Base-by-base conservation (phyloP, 2,797 vertebrate genomes). In the Thaleichthys pacificus region DNA sequence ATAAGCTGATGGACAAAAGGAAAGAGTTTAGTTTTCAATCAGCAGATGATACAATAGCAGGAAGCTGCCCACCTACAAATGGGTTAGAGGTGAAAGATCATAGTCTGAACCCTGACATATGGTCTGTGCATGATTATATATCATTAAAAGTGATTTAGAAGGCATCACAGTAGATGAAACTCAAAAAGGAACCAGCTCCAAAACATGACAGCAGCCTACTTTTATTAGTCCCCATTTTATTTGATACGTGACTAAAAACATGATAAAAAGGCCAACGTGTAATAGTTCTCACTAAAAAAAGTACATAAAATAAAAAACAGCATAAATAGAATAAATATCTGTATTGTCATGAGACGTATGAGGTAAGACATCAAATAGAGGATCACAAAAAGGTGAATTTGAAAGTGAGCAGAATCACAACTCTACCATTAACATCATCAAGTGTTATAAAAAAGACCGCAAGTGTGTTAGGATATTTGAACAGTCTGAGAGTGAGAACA, bases 11-110 rank as follows among this genome's bases (percentile, higher is more conserved):
- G 24, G 28, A 67, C 61, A 0, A 71, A 73, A 47, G 69, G 66
- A 51, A 79, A 74, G 12, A 19, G 17, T 21, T 60, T 24, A 26
- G 21, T 21, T 61, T 63, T 71, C 57, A 8, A 49, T 68, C 32
- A 51, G 62, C 71, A 26, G 58, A 71, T 67, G 72, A 51, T 61
- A 92, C 89, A 92, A 93, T 87, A 65, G 70, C 84, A 89, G 89
- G 91, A 91, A 90, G 75, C 49, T 14, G 32, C 51, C 26, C 26
- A 60, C 54, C 28, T 26, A 68, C 54, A 76, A 5, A 67, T 1
- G 0, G 61, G 73, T 54, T 71, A 42, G 69, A 78, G 72, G 51
- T 61, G 70, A 83, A 72, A 83, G 85, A 82, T 87, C 81, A 78
- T 21, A 0, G 15, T 3, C 3, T 14, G 14, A 51, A 51, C 17